These are phyloP conservation scores for Callinectes sapidus DNA, from an alignment of 2,888 invertebrate species.

Conservation along the genomic window DNA sequence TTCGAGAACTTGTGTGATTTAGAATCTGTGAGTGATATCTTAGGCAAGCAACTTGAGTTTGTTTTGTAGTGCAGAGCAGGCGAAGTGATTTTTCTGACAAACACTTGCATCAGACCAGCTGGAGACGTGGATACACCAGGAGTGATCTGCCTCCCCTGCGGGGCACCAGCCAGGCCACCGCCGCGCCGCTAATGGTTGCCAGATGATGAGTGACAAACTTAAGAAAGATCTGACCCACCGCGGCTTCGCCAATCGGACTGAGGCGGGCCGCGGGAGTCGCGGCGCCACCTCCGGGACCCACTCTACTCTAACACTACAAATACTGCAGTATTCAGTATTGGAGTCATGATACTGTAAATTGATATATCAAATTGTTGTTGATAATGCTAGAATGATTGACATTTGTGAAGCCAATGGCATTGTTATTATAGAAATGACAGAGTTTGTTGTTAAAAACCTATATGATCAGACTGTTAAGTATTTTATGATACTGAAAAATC, in stretches of 20 bases:
- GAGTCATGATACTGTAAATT: conserved; percentile 57
- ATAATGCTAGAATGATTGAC: conserved; percentile 61
- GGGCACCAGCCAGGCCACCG: neutral
- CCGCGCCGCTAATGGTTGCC: neutral
- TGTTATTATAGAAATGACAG: conserved; percentile 65
- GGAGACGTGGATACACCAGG: conserved; percentile 15
- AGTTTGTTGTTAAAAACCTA: conserved; percentile 49
- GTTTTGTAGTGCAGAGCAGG: conserved; percentile 42
- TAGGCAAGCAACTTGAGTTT: conserved; percentile 48
- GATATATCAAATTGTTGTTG: conserved; percentile 65
- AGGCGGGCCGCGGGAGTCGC: neutral
- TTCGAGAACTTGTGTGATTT: conserved; percentile 39
- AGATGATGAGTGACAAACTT: neutral
- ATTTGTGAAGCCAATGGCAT: conserved; percentile 64
- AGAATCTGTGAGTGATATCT: conserved; percentile 42
- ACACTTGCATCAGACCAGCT: neutral
- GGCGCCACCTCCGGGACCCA: conserved; percentile 13
- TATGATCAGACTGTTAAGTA: conserved; percentile 58
- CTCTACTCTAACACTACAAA: conserved; percentile 4
- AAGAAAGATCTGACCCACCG: conserved; percentile 15
- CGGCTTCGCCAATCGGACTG: neutral
- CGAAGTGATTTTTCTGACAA: neutral
- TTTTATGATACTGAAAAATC: conserved; percentile 59
- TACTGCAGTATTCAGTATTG: conserved; percentile 60
- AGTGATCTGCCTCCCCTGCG: neutral